Evolutionary conservation across 2,888 invertebrate genomes (phyloP).

Genomic region (Metalampra italica): DNA sequence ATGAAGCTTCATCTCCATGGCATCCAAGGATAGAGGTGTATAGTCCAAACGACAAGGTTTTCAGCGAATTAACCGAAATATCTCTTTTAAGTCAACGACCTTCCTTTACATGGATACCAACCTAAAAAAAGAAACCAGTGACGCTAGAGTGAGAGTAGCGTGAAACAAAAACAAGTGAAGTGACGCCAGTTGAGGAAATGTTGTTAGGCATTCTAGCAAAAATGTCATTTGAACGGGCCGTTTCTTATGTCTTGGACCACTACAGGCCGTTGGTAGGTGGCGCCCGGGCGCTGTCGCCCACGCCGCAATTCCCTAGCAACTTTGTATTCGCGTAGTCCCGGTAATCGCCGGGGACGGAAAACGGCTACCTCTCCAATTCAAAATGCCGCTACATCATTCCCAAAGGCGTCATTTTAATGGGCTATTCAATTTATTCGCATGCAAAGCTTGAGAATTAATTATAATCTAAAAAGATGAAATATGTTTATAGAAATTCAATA

Average conservation of each 20-base stretch:
- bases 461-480: no score
- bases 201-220: no score
- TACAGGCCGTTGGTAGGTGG: constrained; percentile 23
- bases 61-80: neutral
- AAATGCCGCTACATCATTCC: neutral
- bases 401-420: neutral
- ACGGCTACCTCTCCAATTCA: neutral
- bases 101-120: no score
- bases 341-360: neutral
- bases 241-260: constrained; percentile 1
- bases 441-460: no score
- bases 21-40: neutral
- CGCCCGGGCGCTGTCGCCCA: constrained; percentile 38
- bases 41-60: neutral
- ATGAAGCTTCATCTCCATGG: constrained; percentile 5
- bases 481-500: no score
- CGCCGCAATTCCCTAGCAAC: constrained; percentile 31
- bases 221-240: no score
- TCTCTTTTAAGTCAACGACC: neutral
- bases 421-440: neutral
- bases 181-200: no score
- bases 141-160: no score
- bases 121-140: no score
- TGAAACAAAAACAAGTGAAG: no score
- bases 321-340: constrained; percentile 11